Evolutionary conservation across 2,797 vertebrate species (phyloP).

Genomic region (Melanitta fusca): DNA sequence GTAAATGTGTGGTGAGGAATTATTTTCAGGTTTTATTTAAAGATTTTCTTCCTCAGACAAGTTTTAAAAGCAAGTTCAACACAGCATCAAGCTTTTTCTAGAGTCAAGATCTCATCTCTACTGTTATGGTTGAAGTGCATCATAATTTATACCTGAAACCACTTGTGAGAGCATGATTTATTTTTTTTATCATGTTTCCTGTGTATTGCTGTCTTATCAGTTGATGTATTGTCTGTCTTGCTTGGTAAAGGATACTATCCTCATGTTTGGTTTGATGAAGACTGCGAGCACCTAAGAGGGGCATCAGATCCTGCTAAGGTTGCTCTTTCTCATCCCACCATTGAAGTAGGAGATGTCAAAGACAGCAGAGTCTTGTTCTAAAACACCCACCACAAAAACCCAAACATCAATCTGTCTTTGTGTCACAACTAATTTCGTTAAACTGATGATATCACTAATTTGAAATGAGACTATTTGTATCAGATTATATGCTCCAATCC

Average conservation of each 20-base stretch:
- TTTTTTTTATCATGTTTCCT: background rate
- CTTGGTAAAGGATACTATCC: background rate
- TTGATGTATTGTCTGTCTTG: background rate
- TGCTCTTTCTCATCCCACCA: background rate
- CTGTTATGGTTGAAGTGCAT: background rate
- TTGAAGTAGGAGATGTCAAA: background rate
- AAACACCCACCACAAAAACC: background rate
- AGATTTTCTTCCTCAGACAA: background rate
- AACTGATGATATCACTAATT: background rate
- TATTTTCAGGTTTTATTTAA: background rate
- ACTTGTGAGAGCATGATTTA: background rate
- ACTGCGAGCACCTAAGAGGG: background rate
- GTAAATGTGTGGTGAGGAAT: background rate
- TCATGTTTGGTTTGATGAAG: background rate
- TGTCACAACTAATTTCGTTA: background rate
- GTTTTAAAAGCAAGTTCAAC: background rate
- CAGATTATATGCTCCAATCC: background rate
- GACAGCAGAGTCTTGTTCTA: background rate
- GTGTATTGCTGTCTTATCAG: background rate
- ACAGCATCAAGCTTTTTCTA: background rate
- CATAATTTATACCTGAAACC: background rate
- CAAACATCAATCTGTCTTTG: background rate
- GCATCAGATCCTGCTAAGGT: fast-evolving
- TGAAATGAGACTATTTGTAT: background rate
- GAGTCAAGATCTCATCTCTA: background rate